A percentile compares a stretch with the other conserved stretches of the same genome.
These are phyloP conservation scores for Macaria notata DNA, from an alignment of 2,888 invertebrate species.

Conservation along the genomic window DNA sequence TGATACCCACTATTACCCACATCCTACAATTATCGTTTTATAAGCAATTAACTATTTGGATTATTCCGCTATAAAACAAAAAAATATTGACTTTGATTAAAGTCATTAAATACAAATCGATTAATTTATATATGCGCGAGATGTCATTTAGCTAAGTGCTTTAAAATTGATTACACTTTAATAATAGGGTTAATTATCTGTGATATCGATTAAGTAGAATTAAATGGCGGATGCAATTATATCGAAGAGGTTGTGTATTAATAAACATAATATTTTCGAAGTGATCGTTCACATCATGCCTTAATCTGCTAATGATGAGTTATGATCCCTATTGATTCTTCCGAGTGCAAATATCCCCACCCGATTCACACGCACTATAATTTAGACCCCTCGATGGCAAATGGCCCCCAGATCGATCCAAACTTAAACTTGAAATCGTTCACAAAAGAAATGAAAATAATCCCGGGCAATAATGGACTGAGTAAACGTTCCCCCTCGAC, in stretches of 20 bases:
- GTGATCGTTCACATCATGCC: not conserved
- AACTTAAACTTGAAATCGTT: conserved; percentile 59
- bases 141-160: conserved; percentile 16
- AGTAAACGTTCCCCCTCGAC: conserved; percentile 70
- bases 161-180: conserved; percentile 13
- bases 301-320: conserved; percentile 7
- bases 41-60: conserved; percentile 23
- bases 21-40: not conserved
- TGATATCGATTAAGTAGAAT: conserved; percentile 9
- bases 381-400: conserved; percentile 40
- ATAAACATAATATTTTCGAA: not conserved
- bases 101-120: conserved; percentile 13
- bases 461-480: conserved; percentile 73
- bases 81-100: too few relatives aligned
- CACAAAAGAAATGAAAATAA: conserved; percentile 71
- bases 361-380: conserved; percentile 42
- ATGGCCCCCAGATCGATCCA: conserved; percentile 45
- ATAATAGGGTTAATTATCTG: conserved; percentile 11
- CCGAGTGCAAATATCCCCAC: conserved; percentile 9
- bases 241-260: conserved; percentile 6
- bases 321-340: conserved; percentile 8
- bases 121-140: conserved; percentile 11
- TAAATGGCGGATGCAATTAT: conserved; percentile 13
- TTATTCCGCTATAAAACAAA: conserved; percentile 6
- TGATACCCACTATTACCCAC: too few relatives aligned